Percentiles rank a stretch among this genome's conserved stretches.
Evolutionary conservation across 2,888 invertebrate genomes (phyloP).

Genomic region (Chymomyza caudatula): DNA sequence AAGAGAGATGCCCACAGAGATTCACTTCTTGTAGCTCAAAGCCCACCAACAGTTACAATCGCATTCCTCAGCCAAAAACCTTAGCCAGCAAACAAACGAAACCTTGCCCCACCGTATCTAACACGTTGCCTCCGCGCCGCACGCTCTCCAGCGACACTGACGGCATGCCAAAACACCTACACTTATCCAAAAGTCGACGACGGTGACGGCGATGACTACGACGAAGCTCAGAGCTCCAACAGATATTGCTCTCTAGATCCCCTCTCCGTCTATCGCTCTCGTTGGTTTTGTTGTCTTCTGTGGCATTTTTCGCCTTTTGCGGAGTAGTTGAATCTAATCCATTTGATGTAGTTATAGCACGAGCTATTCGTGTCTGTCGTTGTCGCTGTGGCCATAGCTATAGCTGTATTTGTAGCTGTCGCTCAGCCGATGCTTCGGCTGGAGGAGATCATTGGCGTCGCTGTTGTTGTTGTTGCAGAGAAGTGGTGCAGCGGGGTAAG

Average conservation of each 20-base stretch:
- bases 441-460: background rate
- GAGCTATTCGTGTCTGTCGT: slow-evolving; percentile 73
- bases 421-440: background rate
- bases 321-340: slow-evolving; percentile 74
- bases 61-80: slow-evolving; percentile 55
- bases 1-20: background rate
- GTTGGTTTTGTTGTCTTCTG: slow-evolving; percentile 50
- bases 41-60: slow-evolving; percentile 34
- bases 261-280: too few relatives aligned
- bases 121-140: background rate
- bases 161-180: slow-evolving; percentile 68
- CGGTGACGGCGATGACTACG: background rate
- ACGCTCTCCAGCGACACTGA: slow-evolving; percentile 22
- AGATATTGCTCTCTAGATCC: slow-evolving; percentile 24
- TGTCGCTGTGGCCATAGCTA: slow-evolving; percentile 16
- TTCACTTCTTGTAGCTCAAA: slow-evolving; percentile 9
- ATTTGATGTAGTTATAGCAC: slow-evolving; percentile 75
- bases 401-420: slow-evolving; percentile 7
- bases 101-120: slow-evolving; percentile 17
- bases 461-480: slow-evolving; percentile 1
- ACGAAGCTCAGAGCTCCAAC: slow-evolving; percentile 9
- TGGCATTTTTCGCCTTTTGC: slow-evolving; percentile 68
- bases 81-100: slow-evolving; percentile 24
- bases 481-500: slow-evolving; percentile 5
- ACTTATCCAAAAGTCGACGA: slow-evolving; percentile 32